Evolutionary conservation across 2,888 invertebrate genomes (phyloP), one percentile per base, ranked within the genome.

Genomic region (Chrysopilus asiliformis): DNA sequence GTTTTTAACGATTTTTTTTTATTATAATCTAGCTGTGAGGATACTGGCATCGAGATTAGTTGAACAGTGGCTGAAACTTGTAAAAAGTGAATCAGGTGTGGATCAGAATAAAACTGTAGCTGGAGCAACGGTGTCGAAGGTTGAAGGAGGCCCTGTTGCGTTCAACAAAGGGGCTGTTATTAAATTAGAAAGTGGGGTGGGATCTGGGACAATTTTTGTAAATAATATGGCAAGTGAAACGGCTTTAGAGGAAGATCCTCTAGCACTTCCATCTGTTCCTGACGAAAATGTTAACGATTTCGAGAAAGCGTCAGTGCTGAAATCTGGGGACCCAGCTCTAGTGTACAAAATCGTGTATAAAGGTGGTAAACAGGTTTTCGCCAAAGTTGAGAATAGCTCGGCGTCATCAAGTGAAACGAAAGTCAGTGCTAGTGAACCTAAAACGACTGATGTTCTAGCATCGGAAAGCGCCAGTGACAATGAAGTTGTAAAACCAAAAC

Each of bases 31-130:
- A 85, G 85, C 72, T 54, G 79, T 87, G 38, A 74, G 81, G 54
- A 71, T 74, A 39, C 65, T 87, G 49, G 85, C 91, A 10, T 72
- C 76, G 38, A 77, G 79, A 50, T 68, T 91, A 40, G 90, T 91
- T 18, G 84, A 87, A 53, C 82, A 83, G 56, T 91, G 91, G 91
- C 68, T 90, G 49, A 80, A 80, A 59, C 80, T 87, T 39, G 87
- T 91, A 2, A 86, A 89, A 60, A 81, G 79, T 41, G 77, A 79
- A 61, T 67, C 72, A 40, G 69, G 22, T 29, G 34, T 30, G 16
- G 12, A 22, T 36, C 35, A 27, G 17, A 24, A 39, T 29, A 30
- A 38, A 34, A 37, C 27, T 38, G 26, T 41, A 41, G 12, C 8
- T 13, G 25, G 26, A 18, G 49, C 51, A 15, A 43, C 46, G 12